Conservation (phyloP, 2,888 invertebrate genomes). For the Branchipolynoe longqiensis region DNA sequence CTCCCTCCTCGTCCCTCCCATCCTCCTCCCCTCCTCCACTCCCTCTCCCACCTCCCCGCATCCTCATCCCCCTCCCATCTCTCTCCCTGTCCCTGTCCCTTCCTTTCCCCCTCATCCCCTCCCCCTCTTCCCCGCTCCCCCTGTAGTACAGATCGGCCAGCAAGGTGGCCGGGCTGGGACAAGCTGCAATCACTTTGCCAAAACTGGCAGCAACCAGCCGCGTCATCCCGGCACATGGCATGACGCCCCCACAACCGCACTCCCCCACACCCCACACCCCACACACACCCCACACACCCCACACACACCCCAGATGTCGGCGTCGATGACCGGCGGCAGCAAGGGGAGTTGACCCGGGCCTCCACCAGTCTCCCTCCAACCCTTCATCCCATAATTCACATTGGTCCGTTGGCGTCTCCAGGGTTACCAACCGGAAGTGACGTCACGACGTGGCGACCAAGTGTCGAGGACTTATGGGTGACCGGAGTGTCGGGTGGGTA, state of each 20-base stretch:
- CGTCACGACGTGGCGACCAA: background rate
- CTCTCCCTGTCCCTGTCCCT: no score
- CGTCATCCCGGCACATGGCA: background rate
- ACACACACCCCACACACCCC: background rate
- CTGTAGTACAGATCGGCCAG: background rate
- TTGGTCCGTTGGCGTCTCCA: no score
- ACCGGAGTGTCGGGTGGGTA: no score
- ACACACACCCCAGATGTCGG: background rate
- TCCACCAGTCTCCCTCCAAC: background rate
- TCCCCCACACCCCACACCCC: background rate
- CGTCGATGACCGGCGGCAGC: slow-evolving; percentile 29
- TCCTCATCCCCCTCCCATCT: no score
- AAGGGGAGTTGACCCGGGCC: background rate
- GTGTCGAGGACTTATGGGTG: no score
- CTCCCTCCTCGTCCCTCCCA: no score
- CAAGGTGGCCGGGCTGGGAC: background rate
- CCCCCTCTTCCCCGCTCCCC: no score
- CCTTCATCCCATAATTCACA: background rate
- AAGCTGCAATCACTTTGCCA: slow-evolving; percentile 41
- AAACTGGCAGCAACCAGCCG: no score
- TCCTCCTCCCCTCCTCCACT: no score
- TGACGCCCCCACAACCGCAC: background rate
- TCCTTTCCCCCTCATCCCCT: no score
- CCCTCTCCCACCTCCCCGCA: no score
- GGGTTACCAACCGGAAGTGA: background rate